Evolutionary conservation across 1,140 invertebrate species (phyloP), one percentile per base, ranked within the genome.

Genomic region (Drosophila truncata): DNA sequence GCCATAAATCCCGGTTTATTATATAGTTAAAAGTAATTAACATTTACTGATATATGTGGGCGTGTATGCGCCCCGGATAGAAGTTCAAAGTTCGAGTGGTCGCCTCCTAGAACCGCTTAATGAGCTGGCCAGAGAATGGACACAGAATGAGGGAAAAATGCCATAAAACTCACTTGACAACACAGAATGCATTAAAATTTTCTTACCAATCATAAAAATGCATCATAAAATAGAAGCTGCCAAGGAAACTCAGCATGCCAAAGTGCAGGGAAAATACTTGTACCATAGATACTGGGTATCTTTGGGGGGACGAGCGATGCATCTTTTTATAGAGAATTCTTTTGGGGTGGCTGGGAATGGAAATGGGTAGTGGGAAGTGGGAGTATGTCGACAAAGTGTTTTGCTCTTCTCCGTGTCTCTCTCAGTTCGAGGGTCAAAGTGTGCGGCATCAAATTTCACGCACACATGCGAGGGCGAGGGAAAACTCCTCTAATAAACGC

Each of bases 101-200:
- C 50, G 31, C 33, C 31, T 54, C 27, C 11, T 42, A 25, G 29
- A 64, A 64, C 35, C 35, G 20, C 29, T 54, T 70, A 70, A 70
- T 70, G 62, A 70, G 66, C 63, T 70, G 29, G 23, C 35, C 63
- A 41, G 11, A 29, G 62, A 52, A 70, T 42, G 61, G 60, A 61
- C 42, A 73, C 39, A 18, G 37, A 57, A 35, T 29, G 31, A 37
- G 27, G 16, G 14, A 35, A 52, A 71, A 72, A 27, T 59, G 27
- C 73, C 64, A 62, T 87, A 90, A 84, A 90, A 84, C 58, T 62
- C 73, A 74, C 44, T 73, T 52, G 66, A 78, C 80, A 87, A 80
- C 47, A 78, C 47, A 78, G 80, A 88, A 88, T 78, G 73, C 84
- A 88, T 90, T 84, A 88, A 84, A 78, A 84, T 77, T 66, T 79